These are phyloP conservation scores for Strigamia crassipes DNA, from an alignment of 2,888 invertebrate species.

Conservation along the genomic window DNA sequence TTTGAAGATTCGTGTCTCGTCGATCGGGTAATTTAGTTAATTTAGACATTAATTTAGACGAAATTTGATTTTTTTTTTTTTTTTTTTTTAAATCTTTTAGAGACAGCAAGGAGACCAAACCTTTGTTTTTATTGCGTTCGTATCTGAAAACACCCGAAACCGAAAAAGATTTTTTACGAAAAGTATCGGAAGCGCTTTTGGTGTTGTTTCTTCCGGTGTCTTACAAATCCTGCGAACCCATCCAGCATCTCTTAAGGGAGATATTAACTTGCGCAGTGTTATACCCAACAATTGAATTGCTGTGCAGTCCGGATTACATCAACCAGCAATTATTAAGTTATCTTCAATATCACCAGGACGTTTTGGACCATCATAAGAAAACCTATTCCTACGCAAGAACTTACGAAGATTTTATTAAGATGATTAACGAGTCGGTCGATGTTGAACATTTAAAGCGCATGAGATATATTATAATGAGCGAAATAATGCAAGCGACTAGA, in stretches of 20 bases:
- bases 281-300: slow-evolving; percentile 78
- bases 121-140: slow-evolving; percentile 59
- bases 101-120: slow-evolving; percentile 47
- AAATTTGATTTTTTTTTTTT: no score
- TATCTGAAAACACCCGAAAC: slow-evolving; percentile 74
- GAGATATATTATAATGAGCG: slow-evolving; percentile 84
- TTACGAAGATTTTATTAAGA: slow-evolving; percentile 84
- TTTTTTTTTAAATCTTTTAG: slow-evolving; percentile 62
- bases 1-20: slow-evolving; percentile 77
- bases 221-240: slow-evolving; percentile 73
- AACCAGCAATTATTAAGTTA: slow-evolving; percentile 84
- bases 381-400: slow-evolving; percentile 87
- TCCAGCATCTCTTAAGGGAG: slow-evolving; percentile 80
- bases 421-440: slow-evolving; percentile 79
- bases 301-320: slow-evolving; percentile 89
- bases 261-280: slow-evolving; percentile 82
- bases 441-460: slow-evolving; percentile 82
- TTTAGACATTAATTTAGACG: no score
- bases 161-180: slow-evolving; percentile 79
- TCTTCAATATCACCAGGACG: slow-evolving; percentile 76
- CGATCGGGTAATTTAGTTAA: slow-evolving; percentile 48
- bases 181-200: slow-evolving; percentile 79
- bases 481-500: slow-evolving; percentile 92
- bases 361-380: slow-evolving; percentile 71
- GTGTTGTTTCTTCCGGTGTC: slow-evolving; percentile 79